Base-by-base conservation (phyloP, 1,140 invertebrate genomes). In the Drosophila guanche region DNA sequence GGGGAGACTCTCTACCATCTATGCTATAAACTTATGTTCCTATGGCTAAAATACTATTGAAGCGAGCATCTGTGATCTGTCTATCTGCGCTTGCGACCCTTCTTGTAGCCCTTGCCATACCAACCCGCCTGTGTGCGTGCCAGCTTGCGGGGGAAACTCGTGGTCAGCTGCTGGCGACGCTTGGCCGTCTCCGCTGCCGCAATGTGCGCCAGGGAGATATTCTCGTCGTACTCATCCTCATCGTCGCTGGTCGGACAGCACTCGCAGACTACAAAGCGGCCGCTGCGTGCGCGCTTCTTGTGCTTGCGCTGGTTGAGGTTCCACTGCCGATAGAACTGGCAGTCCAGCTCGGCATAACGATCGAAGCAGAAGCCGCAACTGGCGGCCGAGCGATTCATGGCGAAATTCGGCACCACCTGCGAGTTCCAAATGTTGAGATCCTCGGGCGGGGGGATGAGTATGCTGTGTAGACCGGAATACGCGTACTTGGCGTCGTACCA, bases 381-480 rank as follows among this genome's bases (percentile, higher is more conserved):
- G 14, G 92, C 92, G 23, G 92, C 89, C 0, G 79, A 81, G 37
- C 90, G 79, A 72, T 91, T 92, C 76, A 89, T 86, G 23, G 90
- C 83, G 25, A 92, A 80, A 48, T 85, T 91, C 16, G 83, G 89
- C 53, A 92, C 89, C 52, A 89, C 89, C 56, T 90, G 79, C 8
- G 67, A 72, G 59, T 80, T 86, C 88, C 90, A 91, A 14, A 91
- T 79, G 60, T 92, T 91, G 29, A 92, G 79, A 75, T 92, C 91
- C 29, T 89, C 86, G n/a, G 92, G 91, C 43, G 92, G 79, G 20
- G 93, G 93, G 76, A 93, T 92, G 16, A 94, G 92, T 69, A 95
- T 94, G 73, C 93, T 94, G 85, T 94, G 94, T 55, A 94, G 85
- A 8, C 94, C 94, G 8, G 94, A 93, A 89, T 95, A 95, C 3